Evolutionary conservation across 1,140 invertebrate genomes (phyloP).

Genomic region (Drosophila simulans): DNA sequence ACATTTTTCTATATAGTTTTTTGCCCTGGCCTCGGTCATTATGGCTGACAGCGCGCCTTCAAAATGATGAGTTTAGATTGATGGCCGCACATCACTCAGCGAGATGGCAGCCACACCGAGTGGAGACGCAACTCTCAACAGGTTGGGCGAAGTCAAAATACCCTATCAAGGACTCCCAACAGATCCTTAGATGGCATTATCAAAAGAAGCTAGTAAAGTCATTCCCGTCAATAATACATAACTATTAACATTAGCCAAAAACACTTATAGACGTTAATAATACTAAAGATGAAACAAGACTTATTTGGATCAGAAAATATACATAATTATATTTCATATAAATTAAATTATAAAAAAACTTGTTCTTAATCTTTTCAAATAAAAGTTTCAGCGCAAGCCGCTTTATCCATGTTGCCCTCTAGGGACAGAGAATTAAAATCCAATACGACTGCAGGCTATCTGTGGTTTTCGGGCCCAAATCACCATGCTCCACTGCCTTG

Average conservation of each 20-base stretch:
- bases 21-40: slow-evolving; percentile 76
- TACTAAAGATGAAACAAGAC: no score
- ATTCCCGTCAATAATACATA: no score
- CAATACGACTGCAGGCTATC: slow-evolving; percentile 13
- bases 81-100: slow-evolving; percentile 79
- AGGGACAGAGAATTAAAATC: background rate
- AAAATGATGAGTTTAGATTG: slow-evolving; percentile 84
- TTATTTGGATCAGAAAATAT: background rate
- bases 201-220: background rate
- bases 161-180: slow-evolving; percentile 14
- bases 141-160: slow-evolving; percentile 18
- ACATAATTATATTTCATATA: no score
- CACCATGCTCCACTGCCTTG: slow-evolving; percentile 20
- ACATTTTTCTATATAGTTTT: slow-evolving; percentile 66
- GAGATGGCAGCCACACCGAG: slow-evolving; percentile 38
- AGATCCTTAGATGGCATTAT: background rate
- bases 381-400: no score
- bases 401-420: no score
- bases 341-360: no score
- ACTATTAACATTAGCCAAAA: no score
- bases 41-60: slow-evolving; percentile 77
- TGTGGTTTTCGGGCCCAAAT: slow-evolving; percentile 27
- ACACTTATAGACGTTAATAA: no score
- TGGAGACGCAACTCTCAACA: background rate
- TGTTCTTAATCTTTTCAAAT: no score